phyloP scores from a whole-genome alignment of 2,888 invertebrate genomes.

The Oxycera nigricornis region DNA sequence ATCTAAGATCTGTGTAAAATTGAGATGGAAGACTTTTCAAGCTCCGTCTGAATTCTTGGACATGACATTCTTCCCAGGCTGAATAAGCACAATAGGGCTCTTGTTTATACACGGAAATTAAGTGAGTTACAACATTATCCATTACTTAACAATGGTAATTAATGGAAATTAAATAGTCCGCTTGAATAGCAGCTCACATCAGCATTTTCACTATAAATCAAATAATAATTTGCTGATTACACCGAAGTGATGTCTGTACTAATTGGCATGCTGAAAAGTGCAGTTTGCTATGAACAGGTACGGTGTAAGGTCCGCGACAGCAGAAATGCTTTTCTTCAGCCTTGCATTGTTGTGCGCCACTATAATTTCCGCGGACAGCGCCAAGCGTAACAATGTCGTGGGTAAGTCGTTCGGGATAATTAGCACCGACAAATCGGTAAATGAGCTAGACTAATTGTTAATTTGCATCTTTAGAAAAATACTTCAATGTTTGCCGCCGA shows the following conservation, averaged over 20 bases:
- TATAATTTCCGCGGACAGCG: not conserved
- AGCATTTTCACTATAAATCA: slow-evolving; percentile 1
- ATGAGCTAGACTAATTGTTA: not conserved
- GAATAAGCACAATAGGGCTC: too few relatives aligned
- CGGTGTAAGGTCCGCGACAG: slow-evolving; percentile 4
- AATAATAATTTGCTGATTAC: slow-evolving; percentile 17
- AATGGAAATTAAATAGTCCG: too few relatives aligned
- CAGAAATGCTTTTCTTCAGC: not conserved
- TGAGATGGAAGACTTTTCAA: too few relatives aligned
- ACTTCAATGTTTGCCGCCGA: slow-evolving; percentile 71
- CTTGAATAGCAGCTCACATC: not conserved
- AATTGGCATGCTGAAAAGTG: slow-evolving; percentile 22
- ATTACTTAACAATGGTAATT: too few relatives aligned
- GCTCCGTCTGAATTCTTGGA: too few relatives aligned
- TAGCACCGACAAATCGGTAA: not conserved
- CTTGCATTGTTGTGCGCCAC: not conserved
- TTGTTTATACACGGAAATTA: too few relatives aligned
- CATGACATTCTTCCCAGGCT: too few relatives aligned
- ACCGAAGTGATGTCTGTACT: not conserved
- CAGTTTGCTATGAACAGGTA: not conserved
- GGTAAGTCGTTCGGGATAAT: not conserved
- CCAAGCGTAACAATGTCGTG: not conserved
- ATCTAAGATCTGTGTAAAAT: too few relatives aligned
- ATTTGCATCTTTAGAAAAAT: slow-evolving; percentile 66
- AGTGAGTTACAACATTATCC: too few relatives aligned